Conservation (phyloP, 2,797 vertebrate genomes). For the Ciconia nigra region DNA sequence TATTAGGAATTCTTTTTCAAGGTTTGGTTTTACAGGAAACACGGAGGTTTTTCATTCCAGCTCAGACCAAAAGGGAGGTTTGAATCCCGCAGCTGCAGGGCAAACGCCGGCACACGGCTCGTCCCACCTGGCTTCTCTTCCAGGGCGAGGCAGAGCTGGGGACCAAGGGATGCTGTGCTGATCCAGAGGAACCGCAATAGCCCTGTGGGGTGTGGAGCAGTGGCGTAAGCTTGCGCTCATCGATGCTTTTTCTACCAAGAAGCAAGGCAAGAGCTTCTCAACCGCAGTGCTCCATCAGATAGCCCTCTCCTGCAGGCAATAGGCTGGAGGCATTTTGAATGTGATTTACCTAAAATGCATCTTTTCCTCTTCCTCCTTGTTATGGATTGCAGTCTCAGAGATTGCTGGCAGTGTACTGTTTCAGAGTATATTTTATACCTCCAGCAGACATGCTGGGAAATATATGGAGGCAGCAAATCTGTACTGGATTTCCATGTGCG, state of each 20-base stretch:
- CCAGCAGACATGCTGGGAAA: background rate
- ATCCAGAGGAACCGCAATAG: background rate
- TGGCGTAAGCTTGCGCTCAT: background rate
- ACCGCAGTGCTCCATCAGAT: background rate
- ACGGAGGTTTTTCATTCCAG: background rate
- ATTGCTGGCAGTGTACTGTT: background rate
- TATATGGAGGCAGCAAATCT: background rate
- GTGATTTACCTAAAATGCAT: background rate
- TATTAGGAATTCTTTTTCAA: background rate
- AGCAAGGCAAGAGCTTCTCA: background rate
- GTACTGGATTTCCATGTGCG: background rate
- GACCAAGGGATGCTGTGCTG: background rate
- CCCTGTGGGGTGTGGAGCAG: too few species aligned
- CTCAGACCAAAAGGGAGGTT: background rate
- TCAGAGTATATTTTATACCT: background rate
- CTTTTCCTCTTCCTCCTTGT: background rate
- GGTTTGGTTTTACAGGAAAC: background rate
- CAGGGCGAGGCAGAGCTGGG: background rate
- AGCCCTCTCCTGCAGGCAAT: background rate
- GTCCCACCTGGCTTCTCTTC: background rate
- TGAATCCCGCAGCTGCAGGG: background rate
- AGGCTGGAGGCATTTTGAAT: background rate
- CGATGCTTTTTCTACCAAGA: background rate
- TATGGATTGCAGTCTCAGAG: background rate
- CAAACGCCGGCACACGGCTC: fast-evolving